Evolutionary conservation across 2,113 vertebrate species (phyloP), one percentile per base, ranked within the genome.

Genomic region (Camelus dromedarius): DNA sequence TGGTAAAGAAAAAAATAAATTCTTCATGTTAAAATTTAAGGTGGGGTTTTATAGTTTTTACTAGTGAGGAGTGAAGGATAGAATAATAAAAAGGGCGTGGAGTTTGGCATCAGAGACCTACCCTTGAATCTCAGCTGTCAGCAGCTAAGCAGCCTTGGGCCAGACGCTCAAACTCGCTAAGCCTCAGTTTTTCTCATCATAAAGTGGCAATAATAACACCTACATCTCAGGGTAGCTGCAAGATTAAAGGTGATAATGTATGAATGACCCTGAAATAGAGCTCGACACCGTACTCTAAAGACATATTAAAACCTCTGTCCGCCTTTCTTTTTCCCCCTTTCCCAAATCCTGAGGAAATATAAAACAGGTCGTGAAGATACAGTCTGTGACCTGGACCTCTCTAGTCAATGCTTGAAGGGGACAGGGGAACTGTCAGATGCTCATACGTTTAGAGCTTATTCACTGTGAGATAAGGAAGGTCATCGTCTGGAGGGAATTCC

Each of bases 261-360:
- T 6, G 30, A 92, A 64, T 22, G 64, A 92, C 60, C 46, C 30
- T 60, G 73, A 66, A 95, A 56, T 12, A 32, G 30, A 35, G 42
- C 26, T 60, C 60, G 38, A 38, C 3, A 56, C 56, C 69, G 26
- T 30, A 62, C 7, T 28, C 22, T 28, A 80, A 82, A 15, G 32
- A 35, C 19, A 22, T 64, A 52, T 48, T 46, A 95, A 95, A 93
- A 16, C 19, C 26, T 60, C 28, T 3, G 4, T 72, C 26, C 28
- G 13, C 8, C 10, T 32, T 56, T 81, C 30, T 73, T 67, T 70
- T 60, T 5, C 42, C 76, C 50, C 56, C 67, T 94, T 60, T 66
- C 20, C 32, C 15, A 80, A 79, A 83, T 84, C 30, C 73, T 48
- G 8, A 96, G 79, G 19, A 92, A 91, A 82, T 82, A 91, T 18